These are phyloP conservation scores for Abramis brama DNA, from an alignment of 2,113 vertebrate species.

Conservation along the genomic window DNA sequence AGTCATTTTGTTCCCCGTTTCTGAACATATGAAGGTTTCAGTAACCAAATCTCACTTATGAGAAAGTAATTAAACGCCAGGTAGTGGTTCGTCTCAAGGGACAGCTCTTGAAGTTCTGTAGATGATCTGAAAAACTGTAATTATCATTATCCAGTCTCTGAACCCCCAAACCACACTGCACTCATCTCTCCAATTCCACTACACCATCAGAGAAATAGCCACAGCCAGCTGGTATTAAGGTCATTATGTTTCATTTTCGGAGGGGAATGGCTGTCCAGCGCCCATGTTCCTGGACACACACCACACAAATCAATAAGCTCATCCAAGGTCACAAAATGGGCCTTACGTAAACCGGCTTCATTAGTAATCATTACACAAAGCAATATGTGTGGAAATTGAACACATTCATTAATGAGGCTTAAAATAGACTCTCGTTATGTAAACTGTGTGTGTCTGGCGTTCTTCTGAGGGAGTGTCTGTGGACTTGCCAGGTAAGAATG, in stretches of 20 bases:
- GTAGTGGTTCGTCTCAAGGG: not conserved
- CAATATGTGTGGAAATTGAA: slow-evolving; percentile 40
- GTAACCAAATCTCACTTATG: slow-evolving; percentile 1
- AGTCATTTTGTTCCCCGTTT: not conserved
- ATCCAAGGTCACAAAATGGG: slow-evolving; percentile 54
- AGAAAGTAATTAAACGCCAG: slow-evolving; percentile 24
- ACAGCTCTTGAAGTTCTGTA: not conserved
- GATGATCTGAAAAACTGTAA: slow-evolving; percentile 8
- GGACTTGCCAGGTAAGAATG: slow-evolving; percentile 47
- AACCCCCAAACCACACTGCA: slow-evolving; percentile 32
- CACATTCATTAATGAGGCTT: slow-evolving; percentile 31
- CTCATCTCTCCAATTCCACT: slow-evolving; percentile 17
- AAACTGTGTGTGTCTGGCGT: slow-evolving; percentile 19
- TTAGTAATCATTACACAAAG: slow-evolving; percentile 46
- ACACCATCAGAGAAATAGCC: slow-evolving; percentile 56
- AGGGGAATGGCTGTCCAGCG: slow-evolving; percentile 35
- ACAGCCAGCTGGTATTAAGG: slow-evolving; percentile 45
- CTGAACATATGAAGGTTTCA: not conserved
- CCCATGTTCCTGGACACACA: not conserved
- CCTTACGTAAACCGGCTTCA: slow-evolving; percentile 42
- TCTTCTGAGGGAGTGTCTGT: slow-evolving; percentile 24
- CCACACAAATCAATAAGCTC: slow-evolving; percentile 12
- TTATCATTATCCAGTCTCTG: slow-evolving; percentile 15
- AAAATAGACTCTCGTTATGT: slow-evolving; percentile 24
- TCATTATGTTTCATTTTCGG: slow-evolving; percentile 62